Conservation (phyloP, 2,113 vertebrate genomes). For the Embiotoca jacksoni region DNA sequence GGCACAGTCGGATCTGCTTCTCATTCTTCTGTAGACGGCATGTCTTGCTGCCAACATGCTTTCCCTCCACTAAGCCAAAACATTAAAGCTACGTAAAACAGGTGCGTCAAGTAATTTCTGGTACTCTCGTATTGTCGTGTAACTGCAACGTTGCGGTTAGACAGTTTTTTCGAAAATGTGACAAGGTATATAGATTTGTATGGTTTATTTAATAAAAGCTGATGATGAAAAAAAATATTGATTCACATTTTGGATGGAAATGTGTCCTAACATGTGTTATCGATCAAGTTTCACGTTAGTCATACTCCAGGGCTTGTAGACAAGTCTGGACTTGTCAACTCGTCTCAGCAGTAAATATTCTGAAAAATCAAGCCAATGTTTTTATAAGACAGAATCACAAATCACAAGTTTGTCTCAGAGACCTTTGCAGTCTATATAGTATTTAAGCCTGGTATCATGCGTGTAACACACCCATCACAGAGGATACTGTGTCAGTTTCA, state of each 20-base stretch:
- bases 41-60: too few species aligned
- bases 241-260: slow-evolving; percentile 1
- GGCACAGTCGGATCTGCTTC: too few species aligned
- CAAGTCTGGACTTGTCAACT: background rate
- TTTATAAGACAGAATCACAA: slow-evolving; percentile 1
- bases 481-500: too few species aligned
- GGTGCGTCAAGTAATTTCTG: background rate
- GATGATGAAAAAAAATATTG: background rate
- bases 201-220: background rate
- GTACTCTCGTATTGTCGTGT: background rate
- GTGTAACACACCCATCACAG: too few species aligned
- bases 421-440: too few species aligned
- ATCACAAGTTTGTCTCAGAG: background rate
- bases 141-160: too few species aligned
- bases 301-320: background rate
- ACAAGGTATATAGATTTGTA: background rate
- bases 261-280: background rate
- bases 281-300: background rate
- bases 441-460: too few species aligned
- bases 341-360: background rate
- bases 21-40: too few species aligned
- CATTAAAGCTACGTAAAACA: background rate
- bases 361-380: background rate
- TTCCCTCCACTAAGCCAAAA: too few species aligned
- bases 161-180: background rate